Conservation (phyloP, 2,113 vertebrate genomes). For the Sylvietta virens region DNA sequence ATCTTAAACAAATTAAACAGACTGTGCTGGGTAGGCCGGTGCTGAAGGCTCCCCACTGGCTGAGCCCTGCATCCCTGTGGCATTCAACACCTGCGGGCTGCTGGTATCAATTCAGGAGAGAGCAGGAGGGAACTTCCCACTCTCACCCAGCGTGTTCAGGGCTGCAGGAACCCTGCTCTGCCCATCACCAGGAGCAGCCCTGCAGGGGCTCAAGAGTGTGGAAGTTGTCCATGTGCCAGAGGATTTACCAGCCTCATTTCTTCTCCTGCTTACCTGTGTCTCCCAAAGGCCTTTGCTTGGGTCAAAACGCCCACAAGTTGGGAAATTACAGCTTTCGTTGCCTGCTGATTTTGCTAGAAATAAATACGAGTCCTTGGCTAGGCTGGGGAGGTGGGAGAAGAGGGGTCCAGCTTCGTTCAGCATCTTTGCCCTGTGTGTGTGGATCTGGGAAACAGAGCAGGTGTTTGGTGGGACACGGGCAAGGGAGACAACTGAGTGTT, state of each 20-base stretch:
- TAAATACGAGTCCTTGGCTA: background rate
- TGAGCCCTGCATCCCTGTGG: background rate
- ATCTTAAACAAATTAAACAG: background rate
- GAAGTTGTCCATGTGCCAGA: background rate
- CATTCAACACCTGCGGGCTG: background rate
- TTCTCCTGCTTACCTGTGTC: background rate
- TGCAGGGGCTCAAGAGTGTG: background rate
- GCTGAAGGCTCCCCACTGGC: background rate
- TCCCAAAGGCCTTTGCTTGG: background rate
- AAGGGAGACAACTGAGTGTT: rapidly evolving
- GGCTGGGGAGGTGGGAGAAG: background rate
- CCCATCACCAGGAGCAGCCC: background rate
- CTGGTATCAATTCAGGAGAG: background rate
- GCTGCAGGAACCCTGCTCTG: background rate
- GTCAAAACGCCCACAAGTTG: background rate
- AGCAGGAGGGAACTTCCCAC: background rate
- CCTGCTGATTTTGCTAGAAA: background rate
- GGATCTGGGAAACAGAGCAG: background rate
- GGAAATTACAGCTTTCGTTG: background rate
- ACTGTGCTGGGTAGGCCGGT: background rate
- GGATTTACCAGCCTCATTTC: background rate
- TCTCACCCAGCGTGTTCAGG: background rate
- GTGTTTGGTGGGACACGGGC: rapidly evolving
- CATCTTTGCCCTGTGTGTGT: rapidly evolving
- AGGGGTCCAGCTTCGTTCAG: background rate